Evolutionary conservation across 2,888 invertebrate genomes (phyloP).

Genomic region (Mycalesis mineus): DNA sequence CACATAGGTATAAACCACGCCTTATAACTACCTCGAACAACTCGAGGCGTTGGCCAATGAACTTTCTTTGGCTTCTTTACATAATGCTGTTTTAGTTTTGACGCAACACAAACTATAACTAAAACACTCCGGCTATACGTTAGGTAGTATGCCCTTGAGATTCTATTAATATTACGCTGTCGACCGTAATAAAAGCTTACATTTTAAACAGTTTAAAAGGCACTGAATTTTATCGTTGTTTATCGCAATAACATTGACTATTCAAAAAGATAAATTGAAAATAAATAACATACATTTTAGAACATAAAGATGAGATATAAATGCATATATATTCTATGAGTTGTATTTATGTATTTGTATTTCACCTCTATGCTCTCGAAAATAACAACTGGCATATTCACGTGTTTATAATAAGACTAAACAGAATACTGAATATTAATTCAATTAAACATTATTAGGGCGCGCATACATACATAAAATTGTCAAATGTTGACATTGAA

Average conservation of each 20-base stretch:
- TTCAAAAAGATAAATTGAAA: not conserved
- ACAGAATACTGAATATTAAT: not conserved
- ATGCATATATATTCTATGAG: too few species aligned
- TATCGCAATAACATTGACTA: not conserved
- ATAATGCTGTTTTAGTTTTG: conserved; percentile 6
- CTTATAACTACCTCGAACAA: not conserved
- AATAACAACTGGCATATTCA: not conserved
- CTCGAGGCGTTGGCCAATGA: conserved; percentile 9
- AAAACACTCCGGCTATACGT: not conserved
- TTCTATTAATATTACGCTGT: conserved; percentile 2
- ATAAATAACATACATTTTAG: too few species aligned
- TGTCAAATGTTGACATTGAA: too few species aligned
- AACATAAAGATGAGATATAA: too few species aligned
- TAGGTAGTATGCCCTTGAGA: not conserved
- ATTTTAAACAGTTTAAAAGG: not conserved
- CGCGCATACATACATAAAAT: not conserved
- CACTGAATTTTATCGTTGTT: not conserved
- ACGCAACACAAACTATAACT: conserved; percentile 1
- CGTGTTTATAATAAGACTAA: not conserved
- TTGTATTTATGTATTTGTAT: not conserved
- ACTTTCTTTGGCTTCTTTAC: conserved; percentile 12
- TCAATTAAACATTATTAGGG: not conserved
- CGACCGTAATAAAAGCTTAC: not conserved
- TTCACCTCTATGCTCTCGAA: not conserved
- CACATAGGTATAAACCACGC: not conserved